phyloP scores from a whole-genome alignment of 1,140 invertebrate species.

The Euura saliciscinereae region DNA sequence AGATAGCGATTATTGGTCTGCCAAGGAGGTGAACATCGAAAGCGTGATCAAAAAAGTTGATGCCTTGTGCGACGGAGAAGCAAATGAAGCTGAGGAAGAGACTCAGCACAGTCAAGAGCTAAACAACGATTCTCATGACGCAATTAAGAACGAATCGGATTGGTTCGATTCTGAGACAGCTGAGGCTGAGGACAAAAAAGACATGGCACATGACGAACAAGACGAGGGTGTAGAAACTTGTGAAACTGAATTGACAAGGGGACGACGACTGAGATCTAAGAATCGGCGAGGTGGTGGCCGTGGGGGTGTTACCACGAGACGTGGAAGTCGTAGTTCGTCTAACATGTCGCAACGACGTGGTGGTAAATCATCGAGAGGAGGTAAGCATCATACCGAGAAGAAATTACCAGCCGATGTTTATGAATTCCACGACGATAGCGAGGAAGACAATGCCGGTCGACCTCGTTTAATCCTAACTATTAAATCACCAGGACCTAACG shows the following conservation, averaged over 20 bases:
- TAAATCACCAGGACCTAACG: slow-evolving; percentile 68
- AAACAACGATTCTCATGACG: neutral
- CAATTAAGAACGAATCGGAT: slow-evolving; percentile 30
- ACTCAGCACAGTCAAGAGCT: slow-evolving; percentile 25
- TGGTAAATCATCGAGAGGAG: slow-evolving; percentile 60
- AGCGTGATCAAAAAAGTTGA: slow-evolving; percentile 81
- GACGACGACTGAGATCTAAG: slow-evolving; percentile 48
- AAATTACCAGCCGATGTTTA: slow-evolving; percentile 75
- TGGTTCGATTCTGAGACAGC: slow-evolving; percentile 48
- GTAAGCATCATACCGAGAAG: slow-evolving; percentile 64
- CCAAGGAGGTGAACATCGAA: slow-evolving; percentile 78
- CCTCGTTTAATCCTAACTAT: slow-evolving; percentile 81
- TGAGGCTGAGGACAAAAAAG: slow-evolving; percentile 46
- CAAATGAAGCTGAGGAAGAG: slow-evolving; percentile 47
- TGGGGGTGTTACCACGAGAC: slow-evolving; percentile 60
- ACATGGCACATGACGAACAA: slow-evolving; percentile 41
- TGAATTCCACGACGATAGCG: slow-evolving; percentile 84
- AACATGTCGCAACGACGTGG: slow-evolving; percentile 54
- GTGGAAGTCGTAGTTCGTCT: slow-evolving; percentile 49
- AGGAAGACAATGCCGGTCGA: slow-evolving; percentile 70
- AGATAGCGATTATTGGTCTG: slow-evolving; percentile 77
- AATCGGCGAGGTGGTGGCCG: slow-evolving; percentile 58
- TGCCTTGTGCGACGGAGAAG: slow-evolving; percentile 61
- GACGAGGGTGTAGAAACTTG: slow-evolving; percentile 52
- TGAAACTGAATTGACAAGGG: slow-evolving; percentile 47